Conservation (phyloP, 2,888 invertebrate species). For the Ennomos fuscantarius region DNA sequence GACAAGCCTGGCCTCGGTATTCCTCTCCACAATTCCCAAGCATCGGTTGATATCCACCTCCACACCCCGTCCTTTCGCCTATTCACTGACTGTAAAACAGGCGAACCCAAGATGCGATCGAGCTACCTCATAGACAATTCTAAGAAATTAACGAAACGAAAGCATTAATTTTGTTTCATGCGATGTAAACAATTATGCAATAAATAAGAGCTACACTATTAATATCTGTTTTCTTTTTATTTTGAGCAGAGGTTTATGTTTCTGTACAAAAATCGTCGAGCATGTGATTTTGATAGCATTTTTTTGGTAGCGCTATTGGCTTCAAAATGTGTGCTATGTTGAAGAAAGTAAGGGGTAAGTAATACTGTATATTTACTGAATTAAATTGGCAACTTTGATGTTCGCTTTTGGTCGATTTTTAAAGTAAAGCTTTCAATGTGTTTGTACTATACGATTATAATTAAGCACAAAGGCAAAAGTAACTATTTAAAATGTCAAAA, state of each 20-base stretch:
- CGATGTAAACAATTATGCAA: conserved; percentile 51
- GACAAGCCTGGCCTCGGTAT: conserved; percentile 48
- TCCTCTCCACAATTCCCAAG: conserved; percentile 69
- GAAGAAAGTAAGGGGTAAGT: conserved; percentile 33
- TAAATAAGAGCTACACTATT: conserved; percentile 50
- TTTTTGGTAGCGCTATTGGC: conserved; percentile 21
- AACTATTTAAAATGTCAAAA: not conserved
- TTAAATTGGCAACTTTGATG: conserved; percentile 30
- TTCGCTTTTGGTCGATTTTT: conserved; percentile 17
- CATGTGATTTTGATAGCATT: conserved; percentile 25
- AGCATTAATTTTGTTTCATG: conserved; percentile 38
- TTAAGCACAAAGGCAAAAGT: conserved; percentile 1
- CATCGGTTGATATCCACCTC: conserved; percentile 67
- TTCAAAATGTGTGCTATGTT: conserved; percentile 22
- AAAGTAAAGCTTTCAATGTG: not conserved
- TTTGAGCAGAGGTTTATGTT: conserved; percentile 75
- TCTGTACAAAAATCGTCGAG: conserved; percentile 24
- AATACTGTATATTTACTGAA: conserved; percentile 9
- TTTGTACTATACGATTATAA: not conserved
- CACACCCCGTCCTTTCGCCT: conserved; percentile 39
- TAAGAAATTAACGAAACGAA: conserved; percentile 52
- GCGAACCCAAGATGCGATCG: conserved; percentile 39
- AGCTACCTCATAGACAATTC: conserved; percentile 59
- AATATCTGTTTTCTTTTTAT: conserved; percentile 45
- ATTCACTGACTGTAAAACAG: conserved; percentile 24